Percentiles rank a stretch among this genome's conserved stretches.
Conservation (phyloP, 2,113 vertebrate species). For the Pomatostomus ruficeps region DNA sequence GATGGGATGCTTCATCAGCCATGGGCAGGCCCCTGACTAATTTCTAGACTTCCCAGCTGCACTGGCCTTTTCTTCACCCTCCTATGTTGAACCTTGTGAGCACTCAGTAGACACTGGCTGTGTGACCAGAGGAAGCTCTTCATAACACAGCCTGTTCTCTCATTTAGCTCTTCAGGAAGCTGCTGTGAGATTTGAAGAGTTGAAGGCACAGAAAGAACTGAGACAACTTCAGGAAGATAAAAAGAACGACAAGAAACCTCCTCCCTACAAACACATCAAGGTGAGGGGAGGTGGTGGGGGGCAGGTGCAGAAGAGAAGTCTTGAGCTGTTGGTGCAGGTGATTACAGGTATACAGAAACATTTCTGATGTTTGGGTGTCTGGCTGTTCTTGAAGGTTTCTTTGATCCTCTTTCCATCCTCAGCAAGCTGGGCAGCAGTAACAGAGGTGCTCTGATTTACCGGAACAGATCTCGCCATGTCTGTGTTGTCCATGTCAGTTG, state of each 20-base stretch:
- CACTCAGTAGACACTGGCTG: background rate
- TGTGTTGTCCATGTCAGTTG: background rate
- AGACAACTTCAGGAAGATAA: constrained; percentile 94
- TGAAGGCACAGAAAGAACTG: constrained; percentile 94
- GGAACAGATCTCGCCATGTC: background rate
- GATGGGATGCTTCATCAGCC: background rate
- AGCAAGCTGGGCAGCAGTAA: background rate
- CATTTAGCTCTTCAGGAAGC: constrained; percentile 90
- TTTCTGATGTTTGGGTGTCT: background rate
- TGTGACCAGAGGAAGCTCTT: background rate
- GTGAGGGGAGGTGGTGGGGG: constrained; percentile 64
- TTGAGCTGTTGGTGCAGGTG: background rate
- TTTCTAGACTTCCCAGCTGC: background rate
- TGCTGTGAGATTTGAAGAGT: constrained; percentile 88
- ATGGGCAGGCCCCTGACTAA: background rate
- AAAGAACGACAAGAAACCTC: constrained; percentile 94
- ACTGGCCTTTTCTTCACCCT: background rate
- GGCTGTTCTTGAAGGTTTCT: background rate
- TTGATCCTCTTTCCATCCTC: background rate
- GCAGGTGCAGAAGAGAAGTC: background rate
- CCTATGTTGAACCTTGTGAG: background rate
- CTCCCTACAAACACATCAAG: constrained; percentile 96
- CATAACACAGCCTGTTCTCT: background rate
- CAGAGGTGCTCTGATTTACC: background rate
- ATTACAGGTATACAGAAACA: background rate